These are phyloP conservation scores for Agriopis marginaria DNA, from an alignment of 2,888 invertebrate species.

Conservation along the genomic window DNA sequence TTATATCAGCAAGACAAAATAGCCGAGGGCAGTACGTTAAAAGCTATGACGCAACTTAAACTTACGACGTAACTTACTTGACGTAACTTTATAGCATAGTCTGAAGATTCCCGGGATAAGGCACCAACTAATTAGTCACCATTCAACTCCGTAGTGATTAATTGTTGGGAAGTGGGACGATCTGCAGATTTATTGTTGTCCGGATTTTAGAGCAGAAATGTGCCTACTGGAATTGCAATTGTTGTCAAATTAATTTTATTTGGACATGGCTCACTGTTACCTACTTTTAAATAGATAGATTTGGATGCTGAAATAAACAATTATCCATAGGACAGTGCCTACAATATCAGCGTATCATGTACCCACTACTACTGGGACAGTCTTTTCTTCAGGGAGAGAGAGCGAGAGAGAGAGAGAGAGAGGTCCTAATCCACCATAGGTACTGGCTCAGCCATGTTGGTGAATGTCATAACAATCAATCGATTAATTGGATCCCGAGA, in stretches of 20 bases:
- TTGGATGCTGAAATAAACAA: background rate
- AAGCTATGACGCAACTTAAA: background rate
- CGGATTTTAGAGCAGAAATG: constrained; percentile 9
- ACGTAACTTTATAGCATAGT: background rate
- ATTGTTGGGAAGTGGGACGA: constrained; percentile 49
- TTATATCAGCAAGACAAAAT: too few species aligned
- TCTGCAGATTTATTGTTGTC: constrained; percentile 29
- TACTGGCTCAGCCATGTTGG: too few species aligned
- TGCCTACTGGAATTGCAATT: constrained; percentile 7
- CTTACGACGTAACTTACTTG: too few species aligned
- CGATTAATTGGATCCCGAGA: too few species aligned
- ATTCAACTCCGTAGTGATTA: constrained; percentile 58
- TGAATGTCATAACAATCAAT: too few species aligned
- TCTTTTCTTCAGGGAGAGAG: too few species aligned
- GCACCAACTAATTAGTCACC: constrained; percentile 53
- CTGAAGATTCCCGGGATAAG: constrained; percentile 38
- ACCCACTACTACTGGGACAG: too few species aligned
- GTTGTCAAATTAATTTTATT: constrained; percentile 17
- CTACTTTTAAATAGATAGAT: background rate
- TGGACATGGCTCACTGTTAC: background rate
- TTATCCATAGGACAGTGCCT: background rate
- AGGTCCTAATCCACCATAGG: too few species aligned
- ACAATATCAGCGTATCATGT: too few species aligned
- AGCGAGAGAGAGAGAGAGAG: too few species aligned
- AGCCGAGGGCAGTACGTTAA: background rate